These are phyloP conservation scores for Nannoperca australis DNA, from an alignment of 2,797 vertebrate species.

Conservation along the genomic window DNA sequence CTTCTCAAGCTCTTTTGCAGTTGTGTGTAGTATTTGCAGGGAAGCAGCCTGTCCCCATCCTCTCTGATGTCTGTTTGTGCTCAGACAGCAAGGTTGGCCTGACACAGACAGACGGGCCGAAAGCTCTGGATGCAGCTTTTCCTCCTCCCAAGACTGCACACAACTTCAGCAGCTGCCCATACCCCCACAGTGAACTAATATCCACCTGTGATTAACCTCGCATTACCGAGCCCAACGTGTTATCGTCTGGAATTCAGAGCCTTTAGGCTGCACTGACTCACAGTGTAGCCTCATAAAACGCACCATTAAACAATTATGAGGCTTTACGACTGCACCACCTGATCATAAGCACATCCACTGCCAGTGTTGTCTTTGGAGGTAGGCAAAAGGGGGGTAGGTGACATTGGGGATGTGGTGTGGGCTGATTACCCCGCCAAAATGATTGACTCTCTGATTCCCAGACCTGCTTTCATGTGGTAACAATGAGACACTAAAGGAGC, in stretches of 20 bases:
- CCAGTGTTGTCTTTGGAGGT: slow-evolving; percentile 65
- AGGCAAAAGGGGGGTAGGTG: slow-evolving; percentile 15
- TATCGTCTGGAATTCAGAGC: slow-evolving; percentile 71
- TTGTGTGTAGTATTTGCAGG: slow-evolving; percentile 35
- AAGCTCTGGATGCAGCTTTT: slow-evolving; percentile 45
- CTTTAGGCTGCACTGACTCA: slow-evolving; percentile 73
- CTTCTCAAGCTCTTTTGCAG: slow-evolving; percentile 18
- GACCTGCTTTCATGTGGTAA: slow-evolving; percentile 33
- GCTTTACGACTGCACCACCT: slow-evolving; percentile 70
- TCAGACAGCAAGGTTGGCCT: slow-evolving; percentile 55
- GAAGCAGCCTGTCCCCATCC: slow-evolving; percentile 52
- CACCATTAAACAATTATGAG: slow-evolving; percentile 84
- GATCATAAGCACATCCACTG: slow-evolving; percentile 56
- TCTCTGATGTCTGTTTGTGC: slow-evolving; percentile 41
- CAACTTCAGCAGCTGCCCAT: slow-evolving; percentile 51
- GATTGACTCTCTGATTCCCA: slow-evolving; percentile 46
- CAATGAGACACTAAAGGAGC: slow-evolving; percentile 10
- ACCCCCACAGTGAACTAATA: slow-evolving; percentile 64
- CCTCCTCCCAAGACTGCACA: slow-evolving; percentile 46
- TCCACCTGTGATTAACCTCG: slow-evolving; percentile 80
- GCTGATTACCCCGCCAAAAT: slow-evolving; percentile 49
- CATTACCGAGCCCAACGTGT: slow-evolving; percentile 64
- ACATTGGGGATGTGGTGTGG: slow-evolving; percentile 12
- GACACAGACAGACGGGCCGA: slow-evolving; percentile 48
- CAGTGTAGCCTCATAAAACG: slow-evolving; percentile 78